Base-by-base conservation (phyloP, 1,140 invertebrate genomes). In the Parapsyche elsis region DNA sequence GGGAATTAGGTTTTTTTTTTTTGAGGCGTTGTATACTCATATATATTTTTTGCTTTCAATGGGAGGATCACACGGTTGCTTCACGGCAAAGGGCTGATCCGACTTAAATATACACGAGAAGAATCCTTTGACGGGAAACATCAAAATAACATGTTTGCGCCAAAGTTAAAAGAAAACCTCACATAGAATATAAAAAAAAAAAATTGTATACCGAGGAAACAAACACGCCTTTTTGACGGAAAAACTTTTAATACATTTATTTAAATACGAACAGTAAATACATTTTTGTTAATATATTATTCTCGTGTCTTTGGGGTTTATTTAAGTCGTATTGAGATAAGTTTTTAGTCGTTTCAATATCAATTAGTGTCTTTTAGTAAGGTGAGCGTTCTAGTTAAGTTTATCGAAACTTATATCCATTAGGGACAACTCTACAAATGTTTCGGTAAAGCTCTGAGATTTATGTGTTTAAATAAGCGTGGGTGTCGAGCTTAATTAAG, bases 61-160 rank as follows among this genome's bases (percentile, higher is more conserved):
- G 64, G 23, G 23, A 26, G 24, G 23, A 67, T 67, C 64, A 67
- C 64, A 67, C 64, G 64, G 64, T 67, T 67, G 19, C 64, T 67
- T 67, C 64, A 67, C 64, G 10, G 64, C 64, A 67, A 67, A 67
- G 64, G 21, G 64, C 64, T 67, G 64, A 67, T 67, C 64, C 64
- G 64, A 26, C 24, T 67, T 24, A 26, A 26, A 23, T 67, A 67
- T 67, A 67, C 64, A 67, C 23, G 64, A 30, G 9, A 67, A 26
- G 64, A 14, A 12, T 2, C 24, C 64, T 67, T 67, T 67, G 64
- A 67, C 19, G 64, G 21, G 30, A 26, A 26, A 67, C 64, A 30
- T 67, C 64, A 67, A 67, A 67, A 67, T 67, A 67, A 67, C 64
- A 23, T 67, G 64, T 67, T 67, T 30, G 64, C 64, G 64, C 12